These are phyloP conservation scores for Harpegnathos saltator DNA, from an alignment of 1,140 invertebrate species.

Conservation along the genomic window DNA sequence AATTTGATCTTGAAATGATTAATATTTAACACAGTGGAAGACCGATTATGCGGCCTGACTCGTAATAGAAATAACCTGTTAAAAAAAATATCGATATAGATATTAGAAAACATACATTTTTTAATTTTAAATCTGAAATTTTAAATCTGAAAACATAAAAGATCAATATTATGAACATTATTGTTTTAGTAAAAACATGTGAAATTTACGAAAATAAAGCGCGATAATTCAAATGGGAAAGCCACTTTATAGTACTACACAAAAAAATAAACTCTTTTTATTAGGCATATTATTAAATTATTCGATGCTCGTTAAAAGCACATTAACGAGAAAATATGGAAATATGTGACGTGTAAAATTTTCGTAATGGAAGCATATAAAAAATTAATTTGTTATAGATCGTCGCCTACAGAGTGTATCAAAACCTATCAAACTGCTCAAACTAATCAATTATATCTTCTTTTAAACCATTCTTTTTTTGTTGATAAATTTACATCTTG, in stretches of 20 bases:
- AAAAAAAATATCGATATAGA: not conserved
- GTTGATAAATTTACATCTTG: too few species aligned
- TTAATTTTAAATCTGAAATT: not conserved
- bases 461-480: too few species aligned
- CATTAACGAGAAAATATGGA: not conserved
- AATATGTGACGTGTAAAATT: not conserved
- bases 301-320: not conserved
- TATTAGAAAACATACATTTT: not conserved
- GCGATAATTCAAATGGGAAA: not conserved
- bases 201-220: conserved; percentile 6
- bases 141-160: not conserved
- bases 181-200: not conserved
- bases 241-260: not conserved
- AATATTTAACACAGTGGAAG: not conserved
- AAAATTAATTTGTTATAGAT: not conserved
- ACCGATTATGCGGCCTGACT: not conserved
- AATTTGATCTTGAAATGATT: not conserved
- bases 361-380: not conserved
- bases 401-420: not conserved
- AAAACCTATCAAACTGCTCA: too few species aligned
- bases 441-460: not conserved
- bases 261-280: not conserved
- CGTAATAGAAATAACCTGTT: not conserved
- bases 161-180: not conserved
- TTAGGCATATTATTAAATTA: conserved; percentile 10